phyloP scores from a whole-genome alignment of 1,140 invertebrate species.

The Habropoda laboriosa region DNA sequence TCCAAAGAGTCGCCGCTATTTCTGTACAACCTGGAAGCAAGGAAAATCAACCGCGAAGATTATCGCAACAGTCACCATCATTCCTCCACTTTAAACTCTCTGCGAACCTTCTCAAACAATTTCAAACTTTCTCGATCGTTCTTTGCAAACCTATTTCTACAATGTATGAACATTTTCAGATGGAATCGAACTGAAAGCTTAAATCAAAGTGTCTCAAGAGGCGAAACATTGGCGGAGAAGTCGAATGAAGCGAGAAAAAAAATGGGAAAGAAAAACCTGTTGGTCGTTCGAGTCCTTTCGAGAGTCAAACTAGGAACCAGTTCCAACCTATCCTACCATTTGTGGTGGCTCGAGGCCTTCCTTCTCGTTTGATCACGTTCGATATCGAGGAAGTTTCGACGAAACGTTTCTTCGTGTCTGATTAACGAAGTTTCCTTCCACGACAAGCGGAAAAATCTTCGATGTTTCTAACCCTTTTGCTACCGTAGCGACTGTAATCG shows the following conservation, averaged over 20 bases:
- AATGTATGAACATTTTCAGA: neutral
- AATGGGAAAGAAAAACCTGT: neutral
- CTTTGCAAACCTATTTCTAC: too few species aligned
- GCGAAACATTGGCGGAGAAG: too few species aligned
- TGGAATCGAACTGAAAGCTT: too few species aligned
- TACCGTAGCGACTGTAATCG: too few species aligned
- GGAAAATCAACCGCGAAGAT: conserved; percentile 30
- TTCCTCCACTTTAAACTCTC: neutral
- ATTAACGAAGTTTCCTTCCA: too few species aligned
- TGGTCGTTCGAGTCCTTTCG: neutral
- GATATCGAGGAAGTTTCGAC: neutral
- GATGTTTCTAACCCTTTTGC: too few species aligned
- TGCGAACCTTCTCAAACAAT: too few species aligned
- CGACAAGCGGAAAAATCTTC: too few species aligned
- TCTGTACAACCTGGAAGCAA: conserved; percentile 28
- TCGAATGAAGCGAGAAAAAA: neutral
- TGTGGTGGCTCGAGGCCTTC: neutral
- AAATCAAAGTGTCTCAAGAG: too few species aligned
- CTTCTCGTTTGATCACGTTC: neutral
- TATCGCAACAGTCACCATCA: neutral
- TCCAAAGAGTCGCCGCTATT: conserved; percentile 34
- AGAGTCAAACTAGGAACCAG: conserved; percentile 28
- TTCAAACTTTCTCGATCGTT: neutral
- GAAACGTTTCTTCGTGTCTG: too few species aligned
- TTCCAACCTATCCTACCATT: conserved; percentile 29